These are phyloP conservation scores for Fulmarus glacialis DNA, from an alignment of 2,113 vertebrate genomes.

Conservation along the genomic window DNA sequence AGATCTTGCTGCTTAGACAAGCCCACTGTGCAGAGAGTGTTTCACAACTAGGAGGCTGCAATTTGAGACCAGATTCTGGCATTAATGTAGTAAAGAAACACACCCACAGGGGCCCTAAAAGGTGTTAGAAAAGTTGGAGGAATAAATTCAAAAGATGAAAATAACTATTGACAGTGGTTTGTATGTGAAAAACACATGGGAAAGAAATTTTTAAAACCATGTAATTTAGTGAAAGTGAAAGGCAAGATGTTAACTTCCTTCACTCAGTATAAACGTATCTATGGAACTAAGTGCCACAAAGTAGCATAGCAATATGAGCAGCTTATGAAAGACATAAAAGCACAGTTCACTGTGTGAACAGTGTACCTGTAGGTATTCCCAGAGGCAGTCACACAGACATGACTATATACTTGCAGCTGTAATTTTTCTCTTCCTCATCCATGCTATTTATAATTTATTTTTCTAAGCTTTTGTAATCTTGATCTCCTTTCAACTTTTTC, in stretches of 20 bases:
- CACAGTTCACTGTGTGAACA: neutral
- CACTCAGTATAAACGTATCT: neutral
- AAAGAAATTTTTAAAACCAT: neutral
- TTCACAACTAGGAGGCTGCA: neutral
- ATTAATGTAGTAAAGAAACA: neutral
- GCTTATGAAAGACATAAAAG: neutral
- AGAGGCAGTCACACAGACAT: neutral
- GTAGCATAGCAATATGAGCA: neutral
- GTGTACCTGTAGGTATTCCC: neutral
- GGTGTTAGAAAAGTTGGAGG: neutral
- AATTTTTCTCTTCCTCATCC: neutral
- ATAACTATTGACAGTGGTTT: neutral
- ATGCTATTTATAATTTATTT: neutral
- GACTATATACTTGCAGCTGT: neutral
- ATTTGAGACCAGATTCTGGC: neutral
- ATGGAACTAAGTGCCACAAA: neutral
- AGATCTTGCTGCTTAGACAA: neutral
- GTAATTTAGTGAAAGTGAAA: neutral
- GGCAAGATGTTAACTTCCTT: neutral
- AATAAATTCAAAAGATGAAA: neutral
- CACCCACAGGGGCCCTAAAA: neutral
- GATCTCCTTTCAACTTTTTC: neutral
- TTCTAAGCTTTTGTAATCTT: neutral
- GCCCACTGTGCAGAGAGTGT: neutral
- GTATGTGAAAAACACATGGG: neutral